These are phyloP conservation scores for Molanna angustata DNA, from an alignment of 2,888 invertebrate genomes.

Conservation along the genomic window DNA sequence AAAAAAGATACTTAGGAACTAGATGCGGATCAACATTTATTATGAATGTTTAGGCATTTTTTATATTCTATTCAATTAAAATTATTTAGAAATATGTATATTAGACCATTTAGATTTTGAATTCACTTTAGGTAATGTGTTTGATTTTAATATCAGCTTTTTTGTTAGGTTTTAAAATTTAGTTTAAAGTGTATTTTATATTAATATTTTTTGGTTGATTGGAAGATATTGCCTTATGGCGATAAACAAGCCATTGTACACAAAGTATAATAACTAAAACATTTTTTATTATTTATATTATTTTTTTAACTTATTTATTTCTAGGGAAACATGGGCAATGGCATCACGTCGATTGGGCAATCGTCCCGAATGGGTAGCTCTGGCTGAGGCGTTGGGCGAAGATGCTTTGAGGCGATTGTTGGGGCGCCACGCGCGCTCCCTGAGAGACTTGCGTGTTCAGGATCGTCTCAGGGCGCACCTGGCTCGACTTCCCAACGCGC, in stretches of 20 bases:
- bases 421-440: slow-evolving; percentile 52
- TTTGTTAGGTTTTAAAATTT: neutral
- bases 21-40: no score
- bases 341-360: slow-evolving; percentile 82
- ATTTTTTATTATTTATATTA: neutral
- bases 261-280: neutral
- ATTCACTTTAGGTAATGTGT: no score
- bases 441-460: slow-evolving; percentile 50
- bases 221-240: neutral
- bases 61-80: no score
- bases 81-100: no score
- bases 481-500: slow-evolving; percentile 47
- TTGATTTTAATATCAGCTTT: neutral
- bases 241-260: neutral
- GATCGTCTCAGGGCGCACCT: slow-evolving; percentile 51
- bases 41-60: no score
- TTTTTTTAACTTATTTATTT: no score
- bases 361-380: slow-evolving; percentile 86
- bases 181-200: neutral
- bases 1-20: no score
- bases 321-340: slow-evolving; percentile 80
- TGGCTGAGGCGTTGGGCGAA: slow-evolving; percentile 85
- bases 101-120: no score
- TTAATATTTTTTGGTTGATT: neutral
- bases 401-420: slow-evolving; percentile 78